A percentile compares a stretch with the other conserved stretches of the same genome.
These are phyloP conservation scores for Tetheella fluctuosa DNA, from an alignment of 2,888 invertebrate species.

Conservation along the genomic window DNA sequence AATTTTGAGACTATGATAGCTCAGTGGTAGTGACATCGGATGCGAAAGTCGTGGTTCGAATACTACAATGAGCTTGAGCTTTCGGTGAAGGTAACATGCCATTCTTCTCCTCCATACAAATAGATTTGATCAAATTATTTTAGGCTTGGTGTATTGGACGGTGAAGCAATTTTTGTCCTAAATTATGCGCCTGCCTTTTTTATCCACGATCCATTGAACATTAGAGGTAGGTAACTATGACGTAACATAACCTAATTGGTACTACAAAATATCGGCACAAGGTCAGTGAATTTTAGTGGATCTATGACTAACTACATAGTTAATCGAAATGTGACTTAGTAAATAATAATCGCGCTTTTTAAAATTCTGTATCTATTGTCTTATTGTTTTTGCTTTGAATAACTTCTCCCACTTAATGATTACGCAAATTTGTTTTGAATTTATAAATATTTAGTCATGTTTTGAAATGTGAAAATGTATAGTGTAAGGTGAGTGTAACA, in stretches of 20 bases:
- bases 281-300: background rate
- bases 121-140: background rate
- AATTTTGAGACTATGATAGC: too few species aligned
- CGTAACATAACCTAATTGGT: background rate
- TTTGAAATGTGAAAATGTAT: too few species aligned
- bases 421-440: background rate
- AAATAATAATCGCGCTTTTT: background rate
- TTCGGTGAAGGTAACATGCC: too few species aligned
- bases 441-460: too few species aligned
- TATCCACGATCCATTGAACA: background rate
- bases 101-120: background rate
- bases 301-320: background rate
- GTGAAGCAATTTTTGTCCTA: background rate
- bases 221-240: too few species aligned
- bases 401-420: background rate
- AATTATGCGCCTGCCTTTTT: background rate
- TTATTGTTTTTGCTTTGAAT: background rate
- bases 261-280: constrained; percentile 9
- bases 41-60: too few species aligned
- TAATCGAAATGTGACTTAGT: background rate
- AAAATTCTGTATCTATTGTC: background rate
- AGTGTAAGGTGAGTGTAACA: too few species aligned
- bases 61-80: too few species aligned
- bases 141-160: background rate
- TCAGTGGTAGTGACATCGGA: too few species aligned